Evolutionary conservation across 2,888 invertebrate genomes (phyloP).

Genomic region (Baronia brevicornis): DNA sequence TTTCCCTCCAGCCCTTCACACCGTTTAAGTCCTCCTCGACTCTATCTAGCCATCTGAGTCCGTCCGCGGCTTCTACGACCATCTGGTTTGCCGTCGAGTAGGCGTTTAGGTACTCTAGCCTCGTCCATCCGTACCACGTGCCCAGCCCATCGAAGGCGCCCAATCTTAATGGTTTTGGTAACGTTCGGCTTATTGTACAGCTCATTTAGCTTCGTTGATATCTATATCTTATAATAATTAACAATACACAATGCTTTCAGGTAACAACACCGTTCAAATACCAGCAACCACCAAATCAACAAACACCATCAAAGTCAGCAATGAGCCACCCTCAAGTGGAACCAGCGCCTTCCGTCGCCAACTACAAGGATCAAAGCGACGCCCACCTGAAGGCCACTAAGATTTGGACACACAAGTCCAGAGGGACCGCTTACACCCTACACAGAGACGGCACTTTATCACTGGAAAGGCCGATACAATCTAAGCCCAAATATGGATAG

Average conservation of each 20-base stretch:
- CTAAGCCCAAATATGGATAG: slow-evolving; percentile 19
- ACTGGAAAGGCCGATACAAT: slow-evolving; percentile 36
- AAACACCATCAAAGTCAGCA: slow-evolving; percentile 14
- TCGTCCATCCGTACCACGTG: too few species aligned
- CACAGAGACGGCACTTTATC: slow-evolving; percentile 59
- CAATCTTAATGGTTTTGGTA: too few species aligned
- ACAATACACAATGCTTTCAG: slow-evolving; percentile 30
- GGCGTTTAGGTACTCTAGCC: too few species aligned
- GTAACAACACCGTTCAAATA: slow-evolving; percentile 34
- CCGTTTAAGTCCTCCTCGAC: too few species aligned
- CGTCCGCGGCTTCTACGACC: too few species aligned
- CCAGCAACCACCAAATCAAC: slow-evolving; percentile 17
- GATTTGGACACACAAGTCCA: slow-evolving; percentile 62
- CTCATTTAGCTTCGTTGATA: too few species aligned
- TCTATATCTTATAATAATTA: not conserved
- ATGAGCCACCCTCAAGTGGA: slow-evolving; percentile 35
- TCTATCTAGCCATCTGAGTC: too few species aligned
- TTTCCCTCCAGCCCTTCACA: too few species aligned
- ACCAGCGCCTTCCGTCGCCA: slow-evolving; percentile 41
- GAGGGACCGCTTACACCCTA: slow-evolving; percentile 57
- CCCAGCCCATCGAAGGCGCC: too few species aligned
- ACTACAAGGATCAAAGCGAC: slow-evolving; percentile 51
- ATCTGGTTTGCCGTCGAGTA: too few species aligned
- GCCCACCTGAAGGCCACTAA: slow-evolving; percentile 59
- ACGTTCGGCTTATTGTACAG: too few species aligned